Conservation (phyloP, 1,140 invertebrate genomes). For the Zaprionus lachaisei region DNA sequence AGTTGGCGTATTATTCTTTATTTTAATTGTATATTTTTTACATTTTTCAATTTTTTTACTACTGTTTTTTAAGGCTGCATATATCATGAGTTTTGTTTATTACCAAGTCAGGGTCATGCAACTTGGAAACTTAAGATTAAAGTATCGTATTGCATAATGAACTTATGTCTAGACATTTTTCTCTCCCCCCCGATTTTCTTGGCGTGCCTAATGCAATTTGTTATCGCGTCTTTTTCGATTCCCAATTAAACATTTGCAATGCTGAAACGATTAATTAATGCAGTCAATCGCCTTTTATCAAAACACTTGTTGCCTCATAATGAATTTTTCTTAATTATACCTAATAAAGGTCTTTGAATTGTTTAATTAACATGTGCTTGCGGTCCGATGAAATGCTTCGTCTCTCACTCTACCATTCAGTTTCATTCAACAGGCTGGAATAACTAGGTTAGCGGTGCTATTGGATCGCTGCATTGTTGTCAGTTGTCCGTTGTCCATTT, state of each 20-base stretch:
- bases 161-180: background rate
- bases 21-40: constrained; percentile 19
- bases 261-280: constrained; percentile 27
- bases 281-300: constrained; percentile 19
- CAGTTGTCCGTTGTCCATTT: background rate
- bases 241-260: constrained; percentile 28
- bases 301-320: constrained; percentile 25
- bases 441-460: constrained; percentile 60
- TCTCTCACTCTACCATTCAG: constrained; percentile 26
- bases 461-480: constrained; percentile 6
- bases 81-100: background rate
- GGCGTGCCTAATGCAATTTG: constrained; percentile 37
- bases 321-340: constrained; percentile 31
- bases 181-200: background rate
- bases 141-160: background rate
- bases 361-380: constrained; percentile 31
- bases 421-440: constrained; percentile 35
- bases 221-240: background rate
- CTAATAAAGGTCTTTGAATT: constrained; percentile 23
- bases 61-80: constrained; percentile 14
- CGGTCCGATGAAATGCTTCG: constrained; percentile 4
- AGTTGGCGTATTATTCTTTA: constrained; percentile 9
- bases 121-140: background rate
- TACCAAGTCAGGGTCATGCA: background rate
- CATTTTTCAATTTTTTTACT: constrained; percentile 10